Percentiles rank a stretch among this genome's conserved stretches.
Conservation (phyloP, 1,140 invertebrate species). For the Pseudomyrmex flavicornis region DNA sequence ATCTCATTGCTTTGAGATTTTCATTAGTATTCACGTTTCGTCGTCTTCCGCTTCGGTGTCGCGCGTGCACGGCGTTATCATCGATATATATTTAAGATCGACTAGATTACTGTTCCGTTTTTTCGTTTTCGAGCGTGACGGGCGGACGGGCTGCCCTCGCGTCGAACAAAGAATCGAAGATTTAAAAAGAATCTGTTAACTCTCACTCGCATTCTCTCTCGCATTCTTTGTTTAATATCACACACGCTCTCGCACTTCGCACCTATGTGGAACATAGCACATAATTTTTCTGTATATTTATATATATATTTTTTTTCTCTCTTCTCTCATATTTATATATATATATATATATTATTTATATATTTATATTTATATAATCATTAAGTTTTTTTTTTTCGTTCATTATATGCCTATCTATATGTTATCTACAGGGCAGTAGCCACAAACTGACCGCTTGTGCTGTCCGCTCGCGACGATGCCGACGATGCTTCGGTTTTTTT, state of each 20-base stretch:
- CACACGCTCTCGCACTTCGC: slow-evolving; percentile 39
- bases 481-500: neutral
- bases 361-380: slow-evolving; percentile 72
- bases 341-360: slow-evolving; percentile 68
- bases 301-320: slow-evolving; percentile 68
- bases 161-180: slow-evolving; percentile 58
- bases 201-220: slow-evolving; percentile 61
- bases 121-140: slow-evolving; percentile 54
- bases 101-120: slow-evolving; percentile 24
- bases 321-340: slow-evolving; percentile 64
- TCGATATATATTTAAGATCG: slow-evolving; percentile 44
- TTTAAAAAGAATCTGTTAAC: slow-evolving; percentile 30
- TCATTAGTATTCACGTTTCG: slow-evolving; percentile 9
- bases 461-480: slow-evolving; percentile 45
- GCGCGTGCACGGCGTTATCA: slow-evolving; percentile 14
- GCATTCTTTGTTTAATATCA: neutral
- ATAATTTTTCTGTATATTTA: slow-evolving; percentile 59
- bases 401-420: slow-evolving; percentile 74
- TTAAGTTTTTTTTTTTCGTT: slow-evolving; percentile 2
- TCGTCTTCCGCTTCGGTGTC: slow-evolving; percentile 41
- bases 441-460: slow-evolving; percentile 73
- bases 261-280: slow-evolving; percentile 70
- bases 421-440: slow-evolving; percentile 80
- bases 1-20: slow-evolving; percentile 8
- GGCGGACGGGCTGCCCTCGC: slow-evolving; percentile 54